Conservation (phyloP, 2,113 vertebrate genomes). For the Gallinago jamesoni region DNA sequence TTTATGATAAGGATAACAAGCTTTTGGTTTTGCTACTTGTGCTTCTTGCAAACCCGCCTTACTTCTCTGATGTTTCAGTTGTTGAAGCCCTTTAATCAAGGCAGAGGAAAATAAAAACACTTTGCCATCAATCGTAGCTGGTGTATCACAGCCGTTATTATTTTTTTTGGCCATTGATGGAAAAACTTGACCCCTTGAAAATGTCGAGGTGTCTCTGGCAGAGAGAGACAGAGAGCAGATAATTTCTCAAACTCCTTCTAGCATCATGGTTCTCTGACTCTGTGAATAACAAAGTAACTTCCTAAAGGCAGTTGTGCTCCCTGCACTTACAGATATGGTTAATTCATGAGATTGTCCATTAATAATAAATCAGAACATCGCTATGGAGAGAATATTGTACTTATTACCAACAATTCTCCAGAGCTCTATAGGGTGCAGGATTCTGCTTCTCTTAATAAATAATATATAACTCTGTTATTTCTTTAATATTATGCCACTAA, state of each 20-base stretch:
- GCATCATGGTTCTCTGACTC: rapidly evolving
- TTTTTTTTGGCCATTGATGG: neutral
- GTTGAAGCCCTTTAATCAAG: neutral
- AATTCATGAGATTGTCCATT: neutral
- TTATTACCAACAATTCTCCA: neutral
- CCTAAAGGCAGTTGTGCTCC: neutral
- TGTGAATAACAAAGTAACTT: neutral
- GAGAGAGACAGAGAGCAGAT: neutral
- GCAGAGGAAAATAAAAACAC: neutral
- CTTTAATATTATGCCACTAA: neutral
- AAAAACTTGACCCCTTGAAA: neutral
- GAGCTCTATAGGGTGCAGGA: neutral
- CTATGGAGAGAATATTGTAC: neutral
- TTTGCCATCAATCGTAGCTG: neutral
- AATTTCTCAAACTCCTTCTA: neutral
- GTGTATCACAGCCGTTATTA: neutral
- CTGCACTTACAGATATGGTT: neutral
- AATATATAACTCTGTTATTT: neutral
- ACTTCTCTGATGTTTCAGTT: neutral
- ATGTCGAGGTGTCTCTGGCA: neutral
- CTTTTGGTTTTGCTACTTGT: neutral
- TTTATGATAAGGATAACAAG: neutral
- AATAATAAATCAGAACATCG: neutral
- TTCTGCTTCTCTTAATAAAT: constrained; percentile 19
- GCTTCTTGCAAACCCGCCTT: neutral